Percentiles rank a stretch among this genome's conserved stretches.
Conservation (phyloP, 2,888 invertebrate species). For the Scrobipalpa atriplicella region DNA sequence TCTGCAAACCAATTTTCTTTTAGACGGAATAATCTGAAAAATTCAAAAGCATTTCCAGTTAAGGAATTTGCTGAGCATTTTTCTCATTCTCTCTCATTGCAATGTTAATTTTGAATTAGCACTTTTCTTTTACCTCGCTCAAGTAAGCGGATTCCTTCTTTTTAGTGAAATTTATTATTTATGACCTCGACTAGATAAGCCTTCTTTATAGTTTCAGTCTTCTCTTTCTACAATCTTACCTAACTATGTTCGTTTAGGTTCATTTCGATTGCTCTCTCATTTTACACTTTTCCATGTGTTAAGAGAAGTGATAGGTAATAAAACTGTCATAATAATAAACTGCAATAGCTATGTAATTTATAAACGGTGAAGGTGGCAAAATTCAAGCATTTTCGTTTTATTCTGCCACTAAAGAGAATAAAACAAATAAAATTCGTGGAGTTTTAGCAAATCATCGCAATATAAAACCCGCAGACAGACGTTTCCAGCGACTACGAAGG, state of each 20-base stretch:
- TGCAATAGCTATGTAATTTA: too few species aligned
- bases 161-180: too few species aligned
- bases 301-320: too few species aligned
- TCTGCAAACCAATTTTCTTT: constrained; percentile 48
- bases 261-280: too few species aligned
- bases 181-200: too few species aligned
- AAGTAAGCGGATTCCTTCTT: background rate
- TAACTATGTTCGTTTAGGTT: too few species aligned
- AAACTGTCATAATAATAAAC: too few species aligned
- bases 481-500: background rate
- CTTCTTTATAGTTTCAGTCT: too few species aligned
- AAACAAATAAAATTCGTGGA: background rate
- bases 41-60: constrained; percentile 42
- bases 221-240: too few species aligned
- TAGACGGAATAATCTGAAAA: constrained; percentile 45
- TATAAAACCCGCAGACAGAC: constrained; percentile 9
- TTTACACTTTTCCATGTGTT: too few species aligned
- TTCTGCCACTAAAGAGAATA: constrained; percentile 2
- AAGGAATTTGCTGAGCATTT: constrained; percentile 8
- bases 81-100: constrained; percentile 9
- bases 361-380: background rate
- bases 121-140: background rate
- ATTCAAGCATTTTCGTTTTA: background rate
- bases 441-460: constrained; percentile 19
- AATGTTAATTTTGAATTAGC: constrained; percentile 23